Conservation (phyloP, 2,888 invertebrate genomes). For the Melitaea athalia region DNA sequence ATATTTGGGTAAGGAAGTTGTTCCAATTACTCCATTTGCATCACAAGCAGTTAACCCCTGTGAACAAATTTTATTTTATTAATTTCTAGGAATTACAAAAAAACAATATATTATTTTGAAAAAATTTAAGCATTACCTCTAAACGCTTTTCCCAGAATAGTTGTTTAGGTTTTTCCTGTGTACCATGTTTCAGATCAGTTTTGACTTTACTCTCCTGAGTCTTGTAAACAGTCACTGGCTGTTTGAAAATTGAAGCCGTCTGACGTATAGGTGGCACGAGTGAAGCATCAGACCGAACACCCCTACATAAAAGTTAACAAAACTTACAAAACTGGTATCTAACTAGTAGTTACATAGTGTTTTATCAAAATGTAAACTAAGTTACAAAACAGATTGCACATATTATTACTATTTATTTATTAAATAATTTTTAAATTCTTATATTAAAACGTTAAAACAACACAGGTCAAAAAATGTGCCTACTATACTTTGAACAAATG, state of each 20-base stretch:
- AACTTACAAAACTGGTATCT: neutral
- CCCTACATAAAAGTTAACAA: constrained; percentile 74
- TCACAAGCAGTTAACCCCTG: constrained; percentile 94
- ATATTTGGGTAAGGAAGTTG: constrained; percentile 92
- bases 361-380: neutral
- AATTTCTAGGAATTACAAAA: too few species aligned
- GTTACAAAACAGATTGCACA: neutral
- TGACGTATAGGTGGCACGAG: constrained; percentile 97
- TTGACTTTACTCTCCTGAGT: constrained; percentile 96
- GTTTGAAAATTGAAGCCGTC: constrained; percentile 99
- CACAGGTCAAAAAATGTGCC: constrained; percentile 6
- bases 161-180: constrained; percentile 96
- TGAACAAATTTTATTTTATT: neutral
- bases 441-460: neutral
- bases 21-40: constrained; percentile 91
- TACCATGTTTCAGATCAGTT: constrained; percentile 94
- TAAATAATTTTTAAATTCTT: neutral
- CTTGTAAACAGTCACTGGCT: constrained; percentile 97
- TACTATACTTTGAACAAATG: neutral
- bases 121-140: constrained; percentile 57
- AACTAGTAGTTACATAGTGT: neutral
- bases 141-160: constrained; percentile 92
- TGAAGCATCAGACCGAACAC: constrained; percentile 92
- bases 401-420: neutral
- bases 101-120: too few species aligned